Percentiles rank a stretch among this genome's conserved stretches.
Evolutionary conservation across 35 echinoderm and acorn worm genomes (phyloP).

Genomic region (Heliocidaris erythrogramma): DNA sequence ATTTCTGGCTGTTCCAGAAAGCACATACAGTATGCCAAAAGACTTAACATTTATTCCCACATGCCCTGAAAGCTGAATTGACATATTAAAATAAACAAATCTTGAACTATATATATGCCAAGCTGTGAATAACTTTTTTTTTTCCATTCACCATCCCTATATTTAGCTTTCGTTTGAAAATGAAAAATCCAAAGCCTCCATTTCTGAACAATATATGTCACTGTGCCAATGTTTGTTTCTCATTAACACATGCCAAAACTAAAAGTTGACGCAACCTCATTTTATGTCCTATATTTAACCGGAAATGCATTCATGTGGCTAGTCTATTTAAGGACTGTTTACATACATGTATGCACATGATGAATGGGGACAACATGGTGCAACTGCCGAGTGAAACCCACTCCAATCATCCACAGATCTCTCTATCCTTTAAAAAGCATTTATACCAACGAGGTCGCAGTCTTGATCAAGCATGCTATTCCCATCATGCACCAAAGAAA

Average conservation of each 20-base stretch:
- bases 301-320: background rate
- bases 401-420: background rate
- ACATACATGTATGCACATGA: no score
- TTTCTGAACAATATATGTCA: background rate
- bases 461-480: background rate
- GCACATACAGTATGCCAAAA: no score
- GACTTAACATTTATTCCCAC: no score
- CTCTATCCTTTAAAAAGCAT: background rate
- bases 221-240: background rate
- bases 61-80: no score
- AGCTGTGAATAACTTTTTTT: no score
- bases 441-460: background rate
- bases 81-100: no score
- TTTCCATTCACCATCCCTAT: no score
- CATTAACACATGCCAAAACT: background rate
- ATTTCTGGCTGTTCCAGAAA: no score
- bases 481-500: background rate
- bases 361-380: background rate
- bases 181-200: background rate
- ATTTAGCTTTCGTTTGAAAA: background rate
- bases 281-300: background rate
- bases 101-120: no score
- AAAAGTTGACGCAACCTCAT: background rate
- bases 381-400: background rate
- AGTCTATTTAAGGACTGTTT: background rate